Conservation (phyloP, 2,113 vertebrate genomes). For the Dicrurus megarhynchus region DNA sequence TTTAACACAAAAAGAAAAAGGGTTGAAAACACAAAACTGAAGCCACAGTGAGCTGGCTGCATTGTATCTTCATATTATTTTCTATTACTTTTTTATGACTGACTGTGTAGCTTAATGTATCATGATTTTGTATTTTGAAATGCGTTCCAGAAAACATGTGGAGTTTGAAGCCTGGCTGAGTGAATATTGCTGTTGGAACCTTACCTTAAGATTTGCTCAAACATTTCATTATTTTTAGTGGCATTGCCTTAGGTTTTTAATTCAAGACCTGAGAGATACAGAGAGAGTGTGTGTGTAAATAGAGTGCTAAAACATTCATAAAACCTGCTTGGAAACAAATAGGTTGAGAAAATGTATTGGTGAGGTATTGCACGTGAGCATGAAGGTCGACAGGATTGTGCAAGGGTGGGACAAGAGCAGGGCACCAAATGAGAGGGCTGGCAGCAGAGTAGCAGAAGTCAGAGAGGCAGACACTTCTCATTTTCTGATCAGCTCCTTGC, state of each 20-base stretch:
- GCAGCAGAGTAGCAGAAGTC: neutral
- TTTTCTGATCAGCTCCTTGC: neutral
- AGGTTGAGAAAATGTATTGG: neutral
- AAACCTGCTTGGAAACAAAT: neutral
- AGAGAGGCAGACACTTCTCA: neutral
- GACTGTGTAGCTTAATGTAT: neutral
- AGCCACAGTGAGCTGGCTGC: neutral
- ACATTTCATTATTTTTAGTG: neutral
- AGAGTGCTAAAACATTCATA: neutral
- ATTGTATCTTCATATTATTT: neutral
- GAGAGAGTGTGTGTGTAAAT: neutral
- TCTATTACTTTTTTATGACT: conserved; percentile 13
- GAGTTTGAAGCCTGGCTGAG: conserved; percentile 10
- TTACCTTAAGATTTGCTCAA: neutral
- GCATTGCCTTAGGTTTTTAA: neutral
- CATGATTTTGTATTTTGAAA: neutral
- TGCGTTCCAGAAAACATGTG: neutral
- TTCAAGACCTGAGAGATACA: neutral
- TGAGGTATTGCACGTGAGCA: neutral
- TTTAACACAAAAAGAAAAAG: neutral
- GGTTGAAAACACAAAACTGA: neutral
- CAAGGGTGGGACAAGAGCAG: neutral
- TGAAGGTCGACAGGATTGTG: neutral
- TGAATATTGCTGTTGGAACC: conserved; percentile 43
- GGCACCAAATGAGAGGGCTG: neutral